Evolutionary conservation across 2,113 vertebrate genomes (phyloP), one percentile per base, ranked within the genome.

Genomic region (Oreochromis niloticus): DNA sequence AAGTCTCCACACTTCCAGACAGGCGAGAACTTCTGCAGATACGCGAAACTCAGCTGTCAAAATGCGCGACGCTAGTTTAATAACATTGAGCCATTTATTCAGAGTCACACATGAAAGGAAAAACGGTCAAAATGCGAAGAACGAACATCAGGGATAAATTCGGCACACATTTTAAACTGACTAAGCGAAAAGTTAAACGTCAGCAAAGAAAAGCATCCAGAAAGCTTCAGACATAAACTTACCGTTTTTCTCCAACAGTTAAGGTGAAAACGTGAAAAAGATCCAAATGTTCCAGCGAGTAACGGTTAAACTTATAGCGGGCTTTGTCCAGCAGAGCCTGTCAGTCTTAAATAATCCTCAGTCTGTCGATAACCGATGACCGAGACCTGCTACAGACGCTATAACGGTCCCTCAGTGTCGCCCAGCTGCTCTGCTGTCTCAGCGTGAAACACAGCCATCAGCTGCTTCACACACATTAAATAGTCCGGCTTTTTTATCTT

Each of bases 261-360:
- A 27, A 56, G 3, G 32, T 3, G 10, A 24, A 73, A 63, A 27
- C 17, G 36, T 22, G 30, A 46, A 30, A 13, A 9, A 56, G 63
- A 2, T 43, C 75, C 55, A 56, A 71, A 73, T 4, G 16, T 22
- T 34, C n/a, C 52, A 1, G 6, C 0, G 34, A 32, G 6, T 0
- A 3, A 50, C 22, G 8, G 3, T 9, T 4, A 16, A 12, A 32
- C 9, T 36, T 36, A 24, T 34, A 12, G 1, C 6, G 13, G 1
- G 4, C 66, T 57, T 79, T 12, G 7, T 27, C 63, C 50, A 81
- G 11, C 27, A 5, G 13, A 41, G 5, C 11, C 36, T 8, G 57
- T 34, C 3, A 6, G 13, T 41, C 17, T 19, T 36, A 6, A 9
- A n/a, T 3, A 6, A 22, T 34, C 19, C 63, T 24, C 12, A 5